Percentiles rank a stretch among this genome's conserved stretches.
Conservation (phyloP, 2,888 invertebrate genomes). For the Amiota mariae region DNA sequence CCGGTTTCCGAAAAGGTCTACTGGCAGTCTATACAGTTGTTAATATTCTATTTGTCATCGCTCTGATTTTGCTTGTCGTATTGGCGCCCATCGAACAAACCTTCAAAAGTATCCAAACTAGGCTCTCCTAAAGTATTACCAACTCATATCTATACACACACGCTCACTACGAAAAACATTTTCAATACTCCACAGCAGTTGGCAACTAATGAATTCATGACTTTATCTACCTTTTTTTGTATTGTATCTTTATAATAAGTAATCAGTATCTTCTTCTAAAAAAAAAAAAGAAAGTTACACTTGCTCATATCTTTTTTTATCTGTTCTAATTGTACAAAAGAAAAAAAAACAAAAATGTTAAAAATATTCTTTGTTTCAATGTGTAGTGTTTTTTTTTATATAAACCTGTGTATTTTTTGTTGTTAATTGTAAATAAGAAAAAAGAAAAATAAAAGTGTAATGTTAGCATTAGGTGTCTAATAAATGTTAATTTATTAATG, state of each 20-base stretch:
- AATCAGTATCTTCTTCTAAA: neutral
- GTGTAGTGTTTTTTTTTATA: neutral
- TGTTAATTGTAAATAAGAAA: constrained; percentile 28
- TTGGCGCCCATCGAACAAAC: constrained; percentile 83
- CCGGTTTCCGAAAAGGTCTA: constrained; percentile 83
- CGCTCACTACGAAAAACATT: neutral
- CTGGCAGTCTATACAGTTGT: constrained; percentile 86
- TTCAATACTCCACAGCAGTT: constrained; percentile 13
- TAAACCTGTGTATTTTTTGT: constrained; percentile 9
- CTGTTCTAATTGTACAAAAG: constrained; percentile 32
- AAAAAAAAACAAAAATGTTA: constrained; percentile 25
- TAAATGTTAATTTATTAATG: constrained; percentile 36
- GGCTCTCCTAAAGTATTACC: constrained; percentile 36
- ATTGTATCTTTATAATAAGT: neutral
- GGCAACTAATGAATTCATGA: constrained; percentile 11
- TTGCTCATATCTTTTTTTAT: constrained; percentile 7
- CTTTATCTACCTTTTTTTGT: neutral
- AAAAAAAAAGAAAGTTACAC: no score
- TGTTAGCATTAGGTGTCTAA: constrained; percentile 29
- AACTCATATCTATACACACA: neutral
- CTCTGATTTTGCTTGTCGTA: constrained; percentile 83
- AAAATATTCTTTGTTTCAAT: constrained; percentile 19
- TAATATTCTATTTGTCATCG: constrained; percentile 80
- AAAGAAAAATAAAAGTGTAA: constrained; percentile 16
- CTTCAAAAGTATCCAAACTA: constrained; percentile 67